A percentile compares a stretch with the other conserved stretches of the same genome.
These are phyloP conservation scores for Pterocles burchelli DNA, from an alignment of 2,113 vertebrate species.

Conservation along the genomic window DNA sequence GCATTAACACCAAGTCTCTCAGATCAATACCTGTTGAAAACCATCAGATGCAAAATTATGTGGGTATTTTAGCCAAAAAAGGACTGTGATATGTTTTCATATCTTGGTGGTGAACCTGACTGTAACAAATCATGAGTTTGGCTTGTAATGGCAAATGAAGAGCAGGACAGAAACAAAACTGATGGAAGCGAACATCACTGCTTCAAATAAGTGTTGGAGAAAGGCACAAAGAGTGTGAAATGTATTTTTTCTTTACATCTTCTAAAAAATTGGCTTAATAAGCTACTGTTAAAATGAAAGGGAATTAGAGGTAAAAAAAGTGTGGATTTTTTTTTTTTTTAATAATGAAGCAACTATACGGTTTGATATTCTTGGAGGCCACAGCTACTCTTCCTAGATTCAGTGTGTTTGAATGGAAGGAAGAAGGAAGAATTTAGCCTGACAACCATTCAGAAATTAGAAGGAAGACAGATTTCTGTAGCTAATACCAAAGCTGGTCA, in stretches of 20 bases:
- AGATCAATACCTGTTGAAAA: not conserved
- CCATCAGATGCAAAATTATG: not conserved
- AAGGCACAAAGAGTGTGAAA: not conserved
- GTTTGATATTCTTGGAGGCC: not conserved
- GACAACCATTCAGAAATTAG: not conserved
- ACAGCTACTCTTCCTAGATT: not conserved
- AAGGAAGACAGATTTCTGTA: not conserved
- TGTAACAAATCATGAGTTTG: not conserved
- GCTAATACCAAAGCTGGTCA: not conserved
- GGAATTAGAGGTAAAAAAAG: not conserved
- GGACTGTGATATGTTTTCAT: not conserved
- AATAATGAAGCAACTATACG: accelerated
- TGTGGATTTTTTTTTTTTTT: not conserved
- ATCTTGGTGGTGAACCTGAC: not conserved
- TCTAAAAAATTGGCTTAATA: not conserved
- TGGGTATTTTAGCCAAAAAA: not conserved
- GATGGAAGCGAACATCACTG: not conserved
- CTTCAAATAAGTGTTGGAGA: not conserved
- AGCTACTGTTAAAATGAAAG: not conserved
- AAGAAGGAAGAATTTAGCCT: not conserved
- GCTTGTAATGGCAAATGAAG: not conserved
- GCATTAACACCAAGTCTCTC: not conserved
- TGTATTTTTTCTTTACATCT: not conserved
- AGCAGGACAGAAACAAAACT: not conserved
- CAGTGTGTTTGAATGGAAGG: not conserved